phyloP scores from a whole-genome alignment of 2,888 invertebrate genomes.

The Rhagium mordax region DNA sequence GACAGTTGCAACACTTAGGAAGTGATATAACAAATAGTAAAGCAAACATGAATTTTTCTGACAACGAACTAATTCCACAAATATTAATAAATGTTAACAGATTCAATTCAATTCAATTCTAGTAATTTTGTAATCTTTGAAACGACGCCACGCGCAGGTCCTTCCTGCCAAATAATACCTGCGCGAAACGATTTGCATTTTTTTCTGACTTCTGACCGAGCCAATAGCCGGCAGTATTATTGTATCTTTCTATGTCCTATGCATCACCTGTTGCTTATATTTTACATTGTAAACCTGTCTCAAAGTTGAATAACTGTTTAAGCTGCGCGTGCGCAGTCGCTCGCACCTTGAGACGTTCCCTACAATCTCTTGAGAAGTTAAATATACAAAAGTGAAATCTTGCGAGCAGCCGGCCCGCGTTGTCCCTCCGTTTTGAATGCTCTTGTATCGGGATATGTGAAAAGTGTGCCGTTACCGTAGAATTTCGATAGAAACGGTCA shows the following conservation, averaged over 20 bases:
- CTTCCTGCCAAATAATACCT: no score
- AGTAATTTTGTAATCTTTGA: no score
- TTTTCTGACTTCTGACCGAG: not conserved
- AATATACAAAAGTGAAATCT: constrained; percentile 64
- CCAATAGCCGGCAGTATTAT: constrained; percentile 12
- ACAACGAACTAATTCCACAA: no score
- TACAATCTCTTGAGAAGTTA: constrained; percentile 59
- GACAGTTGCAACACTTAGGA: no score
- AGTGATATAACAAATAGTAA: no score
- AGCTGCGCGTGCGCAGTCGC: constrained; percentile 59
- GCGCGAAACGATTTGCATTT: not conserved
- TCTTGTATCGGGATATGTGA: constrained; percentile 25
- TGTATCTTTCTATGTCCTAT: constrained; percentile 38
- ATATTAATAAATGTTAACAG: no score
- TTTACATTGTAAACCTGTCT: constrained; percentile 66
- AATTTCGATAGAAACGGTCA: not conserved
- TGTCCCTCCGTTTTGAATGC: constrained; percentile 24
- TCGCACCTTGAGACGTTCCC: constrained; percentile 64
- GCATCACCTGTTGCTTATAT: constrained; percentile 58
- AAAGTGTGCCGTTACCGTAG: constrained; percentile 6
- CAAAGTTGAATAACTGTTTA: constrained; percentile 66
- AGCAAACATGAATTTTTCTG: no score
- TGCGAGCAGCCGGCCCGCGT: constrained; percentile 46
- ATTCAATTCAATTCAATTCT: no score
- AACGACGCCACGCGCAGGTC: no score